Evolutionary conservation across 35 echinoderm and acorn worm genomes (phyloP).

Genomic region (Ptychodera flava): DNA sequence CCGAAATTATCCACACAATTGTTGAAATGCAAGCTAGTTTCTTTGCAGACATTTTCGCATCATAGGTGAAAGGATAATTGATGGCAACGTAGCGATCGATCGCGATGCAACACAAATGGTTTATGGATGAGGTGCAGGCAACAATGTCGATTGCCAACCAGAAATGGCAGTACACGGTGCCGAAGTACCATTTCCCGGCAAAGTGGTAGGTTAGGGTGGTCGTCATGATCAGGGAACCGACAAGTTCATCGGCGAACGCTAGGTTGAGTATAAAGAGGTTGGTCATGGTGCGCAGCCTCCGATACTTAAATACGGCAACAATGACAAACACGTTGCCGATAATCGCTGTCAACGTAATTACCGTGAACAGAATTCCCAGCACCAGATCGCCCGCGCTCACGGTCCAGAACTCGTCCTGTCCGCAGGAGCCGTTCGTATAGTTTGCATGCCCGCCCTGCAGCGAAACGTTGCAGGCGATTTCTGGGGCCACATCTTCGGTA

Average conservation of each 20-base stretch:
- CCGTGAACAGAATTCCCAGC: background rate
- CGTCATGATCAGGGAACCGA: constrained; percentile 54
- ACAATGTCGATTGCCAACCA: constrained; percentile 89
- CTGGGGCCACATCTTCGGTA: too few species aligned
- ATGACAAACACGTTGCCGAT: constrained; percentile 41
- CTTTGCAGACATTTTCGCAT: constrained; percentile 39
- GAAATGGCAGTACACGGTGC: constrained; percentile 59
- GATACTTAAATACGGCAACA: constrained; percentile 56
- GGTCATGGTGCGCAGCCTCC: constrained; percentile 54
- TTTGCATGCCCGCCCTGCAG: too few species aligned
- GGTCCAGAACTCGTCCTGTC: too few species aligned
- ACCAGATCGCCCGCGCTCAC: background rate
- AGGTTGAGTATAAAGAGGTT: constrained; percentile 71
- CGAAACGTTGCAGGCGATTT: too few species aligned
- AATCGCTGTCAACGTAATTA: background rate
- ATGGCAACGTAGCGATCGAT: constrained; percentile 79
- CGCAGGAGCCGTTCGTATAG: too few species aligned
- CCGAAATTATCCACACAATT: constrained; percentile 33
- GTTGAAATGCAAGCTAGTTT: constrained; percentile 25
- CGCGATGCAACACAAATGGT: constrained; percentile 81
- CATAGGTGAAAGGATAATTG: constrained; percentile 62
- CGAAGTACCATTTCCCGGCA: constrained; percentile 65
- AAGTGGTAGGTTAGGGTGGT: constrained; percentile 6
- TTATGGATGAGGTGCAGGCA: constrained; percentile 81
- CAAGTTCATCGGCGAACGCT: constrained; percentile 69